phyloP scores from a whole-genome alignment of 64 coral and sea anemone species.

The Dendrophyllia cribrosa region DNA sequence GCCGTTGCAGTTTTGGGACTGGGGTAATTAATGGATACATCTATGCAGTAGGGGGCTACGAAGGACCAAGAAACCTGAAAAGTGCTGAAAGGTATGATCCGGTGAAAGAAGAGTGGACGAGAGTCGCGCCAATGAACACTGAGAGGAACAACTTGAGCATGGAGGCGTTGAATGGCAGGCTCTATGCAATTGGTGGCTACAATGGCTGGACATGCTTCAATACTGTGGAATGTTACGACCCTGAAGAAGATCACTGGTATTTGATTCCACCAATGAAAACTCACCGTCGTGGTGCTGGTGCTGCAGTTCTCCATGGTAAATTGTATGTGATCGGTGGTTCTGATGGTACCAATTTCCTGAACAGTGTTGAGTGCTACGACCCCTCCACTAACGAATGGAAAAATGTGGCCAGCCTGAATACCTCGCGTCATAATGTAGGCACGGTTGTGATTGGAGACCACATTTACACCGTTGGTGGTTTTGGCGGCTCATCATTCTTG shows the following conservation, averaged over 20 bases:
- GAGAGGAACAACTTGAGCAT: conserved; percentile 81
- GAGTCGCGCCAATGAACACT: conserved; percentile 70
- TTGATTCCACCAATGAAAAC: conserved; percentile 83
- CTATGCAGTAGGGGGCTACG: conserved; percentile 86
- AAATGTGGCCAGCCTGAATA: conserved; percentile 86
- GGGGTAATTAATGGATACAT: conserved; percentile 48
- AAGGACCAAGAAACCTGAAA: conserved; percentile 79
- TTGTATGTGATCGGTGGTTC: conserved; percentile 96
- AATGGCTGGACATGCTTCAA: conserved; percentile 95
- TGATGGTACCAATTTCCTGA: conserved; percentile 90
- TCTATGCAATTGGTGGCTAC: conserved; percentile 90
- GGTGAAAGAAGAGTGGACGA: conserved; percentile 53
- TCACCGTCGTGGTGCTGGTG: conserved; percentile 83
- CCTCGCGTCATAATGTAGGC: conserved; percentile 84
- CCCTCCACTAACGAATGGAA: conserved; percentile 90
- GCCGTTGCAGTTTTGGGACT: conserved; percentile 81
- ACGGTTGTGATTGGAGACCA: conserved; percentile 68
- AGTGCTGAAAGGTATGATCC: conserved; percentile 75
- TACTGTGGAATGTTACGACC: conserved; percentile 89
- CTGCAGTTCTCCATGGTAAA: conserved; percentile 66
- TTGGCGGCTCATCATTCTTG: conserved; percentile 86
- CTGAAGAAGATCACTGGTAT: conserved; percentile 69
- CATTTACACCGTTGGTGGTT: conserved; percentile 92
- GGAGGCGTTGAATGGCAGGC: conserved; percentile 74
- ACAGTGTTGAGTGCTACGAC: conserved; percentile 88